Percentiles rank a stretch among this genome's conserved stretches.
phyloP scores from a whole-genome alignment of 2,113 vertebrate species.

The Poecile atricapillus region DNA sequence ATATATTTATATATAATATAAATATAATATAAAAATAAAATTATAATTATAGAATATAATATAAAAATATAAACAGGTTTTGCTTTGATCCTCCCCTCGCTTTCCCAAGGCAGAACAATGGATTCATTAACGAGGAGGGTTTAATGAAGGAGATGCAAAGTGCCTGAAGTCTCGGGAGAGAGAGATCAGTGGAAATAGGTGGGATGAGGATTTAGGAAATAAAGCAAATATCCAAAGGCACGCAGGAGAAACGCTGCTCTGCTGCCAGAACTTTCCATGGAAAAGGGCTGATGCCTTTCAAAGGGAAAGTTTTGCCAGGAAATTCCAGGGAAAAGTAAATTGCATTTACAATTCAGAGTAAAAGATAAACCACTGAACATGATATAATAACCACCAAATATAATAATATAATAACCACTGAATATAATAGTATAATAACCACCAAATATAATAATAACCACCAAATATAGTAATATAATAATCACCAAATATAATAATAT shows the following conservation, averaged over 20 bases:
- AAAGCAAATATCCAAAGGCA: background rate
- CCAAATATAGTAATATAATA: too few relatives aligned
- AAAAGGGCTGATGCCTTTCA: background rate
- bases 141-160: background rate
- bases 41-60: too few relatives aligned
- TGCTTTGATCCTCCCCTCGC: background rate
- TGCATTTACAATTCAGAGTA: background rate
- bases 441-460: too few relatives aligned
- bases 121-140: background rate
- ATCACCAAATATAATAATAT: too few relatives aligned
- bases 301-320: background rate
- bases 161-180: background rate
- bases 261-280: accelerated
- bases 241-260: accelerated
- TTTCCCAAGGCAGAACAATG: background rate
- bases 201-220: background rate
- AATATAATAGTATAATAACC: too few relatives aligned
- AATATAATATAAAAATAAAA: too few relatives aligned
- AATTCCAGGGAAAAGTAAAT: background rate
- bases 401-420: too few relatives aligned
- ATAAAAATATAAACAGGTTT: background rate
- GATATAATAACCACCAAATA: too few relatives aligned
- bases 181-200: background rate
- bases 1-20: too few relatives aligned
- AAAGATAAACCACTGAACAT: background rate